A percentile compares a stretch with the other conserved stretches of the same genome.
Conservation (phyloP, 1,140 invertebrate genomes). For the Phenacoccus solenopsis region DNA sequence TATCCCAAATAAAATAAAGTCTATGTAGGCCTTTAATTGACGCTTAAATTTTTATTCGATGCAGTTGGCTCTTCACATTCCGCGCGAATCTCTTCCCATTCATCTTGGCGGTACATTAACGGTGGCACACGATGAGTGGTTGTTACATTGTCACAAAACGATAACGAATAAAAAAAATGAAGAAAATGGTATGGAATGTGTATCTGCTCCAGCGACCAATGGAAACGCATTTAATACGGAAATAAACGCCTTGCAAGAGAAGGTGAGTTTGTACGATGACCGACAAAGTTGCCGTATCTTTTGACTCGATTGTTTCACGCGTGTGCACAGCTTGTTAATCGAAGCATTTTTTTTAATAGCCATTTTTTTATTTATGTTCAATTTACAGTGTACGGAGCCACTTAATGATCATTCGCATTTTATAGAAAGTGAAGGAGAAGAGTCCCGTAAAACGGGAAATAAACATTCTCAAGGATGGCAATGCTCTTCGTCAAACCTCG, state of each 20-base stretch:
- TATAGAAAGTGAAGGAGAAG: background rate
- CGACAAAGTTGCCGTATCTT: too few species aligned
- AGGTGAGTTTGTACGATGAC: background rate
- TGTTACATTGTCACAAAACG: constrained; percentile 50
- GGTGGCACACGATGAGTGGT: constrained; percentile 72
- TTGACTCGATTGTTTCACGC: background rate
- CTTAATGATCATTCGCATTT: background rate
- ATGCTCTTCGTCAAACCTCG: constrained; percentile 6
- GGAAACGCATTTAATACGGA: background rate
- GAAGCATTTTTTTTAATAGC: background rate
- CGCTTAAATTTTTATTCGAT: constrained; percentile 23
- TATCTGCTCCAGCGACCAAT: background rate
- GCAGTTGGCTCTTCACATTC: constrained; percentile 63
- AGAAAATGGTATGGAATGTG: constrained; percentile 10
- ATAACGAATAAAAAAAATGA: constrained; percentile 12
- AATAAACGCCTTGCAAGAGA: background rate
- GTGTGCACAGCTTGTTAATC: background rate
- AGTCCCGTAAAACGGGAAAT: background rate
- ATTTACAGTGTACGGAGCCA: background rate
- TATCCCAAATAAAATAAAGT: too few species aligned
- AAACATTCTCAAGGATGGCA: constrained; percentile 7
- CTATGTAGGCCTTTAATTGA: too few species aligned
- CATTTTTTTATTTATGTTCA: background rate
- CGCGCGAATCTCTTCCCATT: constrained; percentile 64
- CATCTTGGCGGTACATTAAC: constrained; percentile 74